Evolutionary conservation across 37 sponge, comb jelly and placozoan genomes (phyloP), one percentile per base, ranked within the genome.

Genomic region (Bolinopsis microptera): DNA sequence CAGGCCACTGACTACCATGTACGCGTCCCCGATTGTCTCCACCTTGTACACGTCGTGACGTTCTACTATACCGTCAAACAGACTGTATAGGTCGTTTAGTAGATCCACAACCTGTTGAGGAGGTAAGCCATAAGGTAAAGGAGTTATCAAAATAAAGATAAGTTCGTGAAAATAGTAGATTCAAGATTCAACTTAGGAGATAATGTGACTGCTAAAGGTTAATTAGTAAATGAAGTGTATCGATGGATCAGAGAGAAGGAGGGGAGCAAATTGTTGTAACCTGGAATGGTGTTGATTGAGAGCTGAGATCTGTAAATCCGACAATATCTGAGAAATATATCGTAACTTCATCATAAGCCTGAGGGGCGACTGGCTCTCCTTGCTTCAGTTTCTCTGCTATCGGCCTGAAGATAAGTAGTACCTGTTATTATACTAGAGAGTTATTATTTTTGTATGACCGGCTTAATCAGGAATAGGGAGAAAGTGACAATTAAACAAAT

Each of bases 241-340:
- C n/a, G n/a, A n/a, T n/a, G n/a, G n/a, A n/a, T n/a, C n/a, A n/a
- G n/a, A n/a, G n/a, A n/a, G n/a, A n/a, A n/a, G n/a, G n/a, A n/a
- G n/a, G n/a, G n/a, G n/a, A n/a, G n/a, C n/a, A n/a, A n/a, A n/a
- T n/a, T n/a, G n/a, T n/a, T n/a, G n/a, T n/a, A 2, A 86, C 90
- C 41, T 93, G 93, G 75, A 93, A 74, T 3, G 93, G 93, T 27
- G 93, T 93, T 24, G 75, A 74, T 93, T 93, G 75, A 24, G 67
- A 61, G 34, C 76, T 72, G 32, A 93, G 76, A 28, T 93, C 75
- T 38, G 93, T 93, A 69, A 93, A 93, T 5, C 93, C 93, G 39
- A 93, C 93, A 30, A 93, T 93, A 69, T 93, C 93, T 23, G 75
- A 74, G 72, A 93, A 93, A 30, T 74, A 93, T 16, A 93, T 93